A percentile compares a stretch with the other conserved stretches of the same genome.
phyloP scores from a whole-genome alignment of 2,888 invertebrate species.

The Archips xylosteana region DNA sequence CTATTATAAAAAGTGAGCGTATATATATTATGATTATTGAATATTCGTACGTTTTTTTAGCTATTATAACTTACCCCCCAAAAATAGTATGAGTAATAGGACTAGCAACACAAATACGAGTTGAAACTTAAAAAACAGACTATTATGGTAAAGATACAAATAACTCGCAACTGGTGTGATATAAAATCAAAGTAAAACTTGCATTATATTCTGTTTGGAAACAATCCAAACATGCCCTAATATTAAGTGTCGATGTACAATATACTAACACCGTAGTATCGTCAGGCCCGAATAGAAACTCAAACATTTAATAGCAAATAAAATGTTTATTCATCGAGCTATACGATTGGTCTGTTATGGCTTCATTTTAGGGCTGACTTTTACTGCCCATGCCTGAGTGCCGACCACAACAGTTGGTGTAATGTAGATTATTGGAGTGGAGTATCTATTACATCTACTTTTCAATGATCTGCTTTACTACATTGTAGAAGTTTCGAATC shows the following conservation, averaged over 20 bases:
- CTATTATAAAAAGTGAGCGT: no score
- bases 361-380: constrained; percentile 57
- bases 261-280: constrained; percentile 44
- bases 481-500: not conserved
- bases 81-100: no score
- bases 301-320: constrained; percentile 52
- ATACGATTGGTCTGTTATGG: constrained; percentile 56
- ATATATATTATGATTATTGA: no score
- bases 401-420: constrained; percentile 34
- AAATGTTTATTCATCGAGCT: constrained; percentile 64
- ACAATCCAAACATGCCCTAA: constrained; percentile 33
- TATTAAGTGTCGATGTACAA: constrained; percentile 47
- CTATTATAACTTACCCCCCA: no score
- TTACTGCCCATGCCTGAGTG: constrained; percentile 26
- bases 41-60: no score
- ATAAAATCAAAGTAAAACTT: not conserved
- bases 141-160: no score
- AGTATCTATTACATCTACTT: constrained; percentile 22
- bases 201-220: not conserved
- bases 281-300: constrained; percentile 48
- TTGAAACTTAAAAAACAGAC: no score
- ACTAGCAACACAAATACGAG: no score
- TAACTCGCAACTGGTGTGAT: no score
- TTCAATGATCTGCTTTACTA: constrained; percentile 25
- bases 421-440: constrained; percentile 38